These are phyloP conservation scores for Pseudois nayaur DNA, from an alignment of 2,113 vertebrate genomes.

Conservation along the genomic window DNA sequence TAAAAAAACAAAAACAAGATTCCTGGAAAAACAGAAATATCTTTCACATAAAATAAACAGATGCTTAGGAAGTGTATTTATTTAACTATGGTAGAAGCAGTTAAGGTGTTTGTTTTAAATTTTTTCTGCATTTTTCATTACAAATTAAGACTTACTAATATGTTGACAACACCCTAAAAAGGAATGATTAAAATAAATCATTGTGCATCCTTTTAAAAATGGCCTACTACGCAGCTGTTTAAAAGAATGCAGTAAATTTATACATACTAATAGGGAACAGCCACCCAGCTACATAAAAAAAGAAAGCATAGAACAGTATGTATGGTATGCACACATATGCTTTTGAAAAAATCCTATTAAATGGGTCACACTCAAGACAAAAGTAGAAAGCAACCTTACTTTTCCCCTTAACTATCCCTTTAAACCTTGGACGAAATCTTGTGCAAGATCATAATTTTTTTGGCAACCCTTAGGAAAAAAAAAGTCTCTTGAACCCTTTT, in stretches of 20 bases:
- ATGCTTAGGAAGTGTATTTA: not conserved
- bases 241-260: conserved; percentile 44
- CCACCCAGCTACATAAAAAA: conserved; percentile 3
- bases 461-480: not conserved
- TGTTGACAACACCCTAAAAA: not conserved
- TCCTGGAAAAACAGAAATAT: not conserved
- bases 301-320: not conserved
- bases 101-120: not conserved
- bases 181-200: conserved; percentile 20
- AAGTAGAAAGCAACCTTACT: not conserved
- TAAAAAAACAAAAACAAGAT: not conserved
- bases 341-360: not conserved
- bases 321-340: not conserved
- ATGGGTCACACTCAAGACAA: not conserved
- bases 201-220: not conserved
- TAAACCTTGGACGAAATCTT: not conserved
- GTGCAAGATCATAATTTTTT: not conserved
- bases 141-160: conserved; percentile 17
- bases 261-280: not conserved
- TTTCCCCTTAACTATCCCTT: not conserved
- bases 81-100: not conserved
- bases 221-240: conserved; percentile 47
- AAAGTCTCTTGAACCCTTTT: not conserved
- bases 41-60: conserved; percentile 2
- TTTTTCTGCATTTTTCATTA: not conserved